Evolutionary conservation across 2,113 vertebrate species (phyloP), one percentile per base, ranked within the genome.

Genomic region (Myotis yumanensis): DNA sequence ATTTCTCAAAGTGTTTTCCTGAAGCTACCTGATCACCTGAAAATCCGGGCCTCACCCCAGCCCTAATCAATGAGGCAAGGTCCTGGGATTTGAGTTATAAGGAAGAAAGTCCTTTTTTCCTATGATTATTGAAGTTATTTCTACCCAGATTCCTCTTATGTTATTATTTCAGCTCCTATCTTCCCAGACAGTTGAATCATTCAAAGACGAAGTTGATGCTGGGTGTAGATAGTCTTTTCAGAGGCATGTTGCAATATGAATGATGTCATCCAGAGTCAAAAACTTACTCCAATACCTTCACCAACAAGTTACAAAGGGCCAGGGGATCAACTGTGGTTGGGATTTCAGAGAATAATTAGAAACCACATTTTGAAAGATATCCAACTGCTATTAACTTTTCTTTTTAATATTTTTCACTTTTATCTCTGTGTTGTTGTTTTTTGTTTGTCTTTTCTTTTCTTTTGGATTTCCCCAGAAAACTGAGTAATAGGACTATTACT

Each of bases 221-320:
- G 43, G 59, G 7, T 40, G 59, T 71, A 91, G 37, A 46, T 30
- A 25, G 10, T 85, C 48, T 86, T 83, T n/a, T 28, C 48, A 81
- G 14, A 86, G 89, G 48, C 7, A 3, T 35, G 14, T 18, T 48
- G 46, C 22, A 76, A 72, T 52, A 57, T 76, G 57, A n/a, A 57
- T 92, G 62, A 89, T 81, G n/a, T 66, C 68, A 85, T 54, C 14
- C 30, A 37, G 9, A 91, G 46, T 73, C 57, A 84, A 80, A 89
- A 91, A 32, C 28, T 71, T 91, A 88, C 93, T 95, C 59, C 51
- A 40, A 0, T 37, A 46, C 20, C 28, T 88, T 95, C 20, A 51
- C 54, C 83, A 90, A 84, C 46, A 93, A 68, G 77, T 93, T 77
- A 82, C 35, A 64, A 92, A 83, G 30, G 23, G 57, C 54, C 66